phyloP scores from a whole-genome alignment of 1,140 invertebrate species.

The Bilobella aurantiaca region DNA sequence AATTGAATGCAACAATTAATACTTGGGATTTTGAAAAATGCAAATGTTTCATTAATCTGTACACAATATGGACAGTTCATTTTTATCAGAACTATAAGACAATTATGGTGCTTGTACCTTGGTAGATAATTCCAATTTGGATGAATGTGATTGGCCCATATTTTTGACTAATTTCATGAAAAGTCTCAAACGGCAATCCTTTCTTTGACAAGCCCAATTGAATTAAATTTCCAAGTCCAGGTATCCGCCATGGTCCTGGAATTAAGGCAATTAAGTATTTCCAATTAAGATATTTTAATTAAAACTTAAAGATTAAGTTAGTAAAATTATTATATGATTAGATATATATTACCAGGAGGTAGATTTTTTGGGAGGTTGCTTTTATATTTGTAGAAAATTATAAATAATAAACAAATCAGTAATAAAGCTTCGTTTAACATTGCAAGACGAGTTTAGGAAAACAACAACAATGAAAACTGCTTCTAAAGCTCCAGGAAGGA shows the following conservation, averaged over 20 bases:
- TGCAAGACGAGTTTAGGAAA: too few relatives aligned
- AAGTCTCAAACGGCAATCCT: background rate
- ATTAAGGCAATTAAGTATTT: background rate
- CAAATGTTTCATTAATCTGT: too few relatives aligned
- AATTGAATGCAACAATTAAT: too few relatives aligned
- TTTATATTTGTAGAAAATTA: background rate
- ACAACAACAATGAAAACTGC: too few relatives aligned
- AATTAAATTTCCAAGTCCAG: background rate
- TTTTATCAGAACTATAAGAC: too few relatives aligned
- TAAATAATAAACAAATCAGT: background rate
- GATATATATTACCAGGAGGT: background rate
- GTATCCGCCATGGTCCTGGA: background rate
- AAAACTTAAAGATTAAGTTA: background rate
- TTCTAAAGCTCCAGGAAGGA: too few relatives aligned
- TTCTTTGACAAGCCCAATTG: background rate
- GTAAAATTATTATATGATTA: background rate
- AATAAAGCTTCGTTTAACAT: background rate
- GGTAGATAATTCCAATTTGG: background rate
- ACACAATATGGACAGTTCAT: too few relatives aligned
- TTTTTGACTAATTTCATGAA: background rate
- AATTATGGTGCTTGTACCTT: too few relatives aligned
- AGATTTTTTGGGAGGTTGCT: background rate
- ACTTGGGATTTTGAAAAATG: too few relatives aligned
- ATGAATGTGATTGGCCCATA: background rate
- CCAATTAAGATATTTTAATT: background rate